Evolutionary conservation across 2,888 invertebrate species (phyloP), one percentile per base, ranked within the genome.

Genomic region (Drosophila algonquin): DNA sequence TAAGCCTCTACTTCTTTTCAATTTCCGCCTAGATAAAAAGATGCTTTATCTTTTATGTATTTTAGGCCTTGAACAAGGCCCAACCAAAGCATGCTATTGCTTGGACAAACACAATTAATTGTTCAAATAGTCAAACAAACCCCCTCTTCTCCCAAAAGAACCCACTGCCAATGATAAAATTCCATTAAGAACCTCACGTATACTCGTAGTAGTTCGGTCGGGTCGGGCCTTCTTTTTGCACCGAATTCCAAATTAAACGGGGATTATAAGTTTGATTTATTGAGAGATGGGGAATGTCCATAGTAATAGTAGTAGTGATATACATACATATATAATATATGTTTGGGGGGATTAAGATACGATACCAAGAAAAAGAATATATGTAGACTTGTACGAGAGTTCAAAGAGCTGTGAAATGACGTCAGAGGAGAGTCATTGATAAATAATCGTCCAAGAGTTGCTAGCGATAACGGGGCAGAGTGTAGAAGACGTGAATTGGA

Each of bases 381-480:
- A 14, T 40, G 27, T 46, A 48, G 16, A 50, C 68, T 18, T 16
- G 32, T 18, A n/a, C 12, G 46, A 51, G 16, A 71, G 80, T 77
- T 71, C 78, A 76, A 77, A 77, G 65, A 64, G 59, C 65, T 48
- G 44, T 18, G 69, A 63, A 67, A 50, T 82, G 69, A 82, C 82
- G 78, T 78, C 76, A 80, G 57, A 21, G 44, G n/a, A 9, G 10
- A 14, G 21, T 35, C 74, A 74, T 69, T 74, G 69, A 69, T 74
- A 74, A 75, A 74, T 47, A 48, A 57, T 30, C 12, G 44, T 32
- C 44, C 63, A 55, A 68, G 67, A 56, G 52, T 60, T 65, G 63
- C 44, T 27, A 45, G 24, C 74, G 80, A 79, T 80, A 76, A 55
- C 78, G 70, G 61, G 61, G 53, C 64, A 52, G 35, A 52, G 35